Evolutionary conservation across 1,140 invertebrate genomes (phyloP), one percentile per base, ranked within the genome.

Genomic region (Halesus radiatus): DNA sequence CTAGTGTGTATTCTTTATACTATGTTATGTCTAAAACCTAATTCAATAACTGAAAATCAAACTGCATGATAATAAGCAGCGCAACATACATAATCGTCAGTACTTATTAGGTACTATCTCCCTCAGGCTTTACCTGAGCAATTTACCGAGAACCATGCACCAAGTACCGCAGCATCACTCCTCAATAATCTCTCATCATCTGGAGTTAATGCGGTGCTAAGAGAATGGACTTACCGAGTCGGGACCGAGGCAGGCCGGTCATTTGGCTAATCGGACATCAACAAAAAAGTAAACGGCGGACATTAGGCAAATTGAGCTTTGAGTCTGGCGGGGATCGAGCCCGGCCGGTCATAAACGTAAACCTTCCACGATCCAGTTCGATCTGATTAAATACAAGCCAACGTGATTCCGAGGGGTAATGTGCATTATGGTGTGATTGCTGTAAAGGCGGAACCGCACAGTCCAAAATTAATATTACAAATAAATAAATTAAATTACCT

Each of bases 261-360:
- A 58, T 56, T 74, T 58, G 76, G 37, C 76, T 77, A 77, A 77
- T 77, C 58, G 76, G 76, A 58, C 74, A 60, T 58, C 54, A 68
- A 77, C 58, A 82, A 79, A 82, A 79, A 79, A 82, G 77, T 82
- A 82, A 82, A 82, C 78, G 81, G 50, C 78, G 70, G 53, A 68
- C 81, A 82, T 82, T 82, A 82, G 79, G 75, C 73, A 80, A 82
- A 82, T 82, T 82, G 79, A 52, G 37, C 0, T 18, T 82, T 82
- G 79, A 52, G 37, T 0, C 32, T 64, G 74, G 26, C 26, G 26
- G 74, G 78, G 13, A 72, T 72, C 68, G 32, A 8, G 23, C 77
- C 68, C 66, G 37, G 37, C 5, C 7, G 37, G 37, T 10, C 37
- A 45, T 45, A 45, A 45, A 45, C 37, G 37, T 45, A 45, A 13